Base-by-base conservation (phyloP, 2,797 vertebrate species). In the Sciaenops ocellatus region DNA sequence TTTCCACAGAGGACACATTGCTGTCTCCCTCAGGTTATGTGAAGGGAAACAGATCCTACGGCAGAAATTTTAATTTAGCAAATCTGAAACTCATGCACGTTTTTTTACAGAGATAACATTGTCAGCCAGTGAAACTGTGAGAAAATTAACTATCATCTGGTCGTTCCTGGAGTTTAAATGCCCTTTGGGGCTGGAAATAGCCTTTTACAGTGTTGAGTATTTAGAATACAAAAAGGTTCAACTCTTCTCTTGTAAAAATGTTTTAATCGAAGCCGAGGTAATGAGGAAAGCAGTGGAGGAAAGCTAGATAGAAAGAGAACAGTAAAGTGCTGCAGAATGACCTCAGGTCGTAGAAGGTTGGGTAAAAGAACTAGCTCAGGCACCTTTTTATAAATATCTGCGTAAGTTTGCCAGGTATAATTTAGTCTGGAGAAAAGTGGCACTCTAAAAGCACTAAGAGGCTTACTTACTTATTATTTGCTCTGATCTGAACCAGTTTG, bases 21-120 rank as follows among this genome's bases (percentile, higher is more conserved):
- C 60, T 65, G 52, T 51, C 24, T 54, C 47, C 46, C 28, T 67
- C 77, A 20, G 77, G 63, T 55, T 68, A 56, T 63, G 26, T 51
- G 34, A 64, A 34, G 34, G 44, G 5, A 73, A 67, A 63, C 16
- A 4, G 24, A 59, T 74, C 3, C 34, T 44, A 56, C 0, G 5
- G 63, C 11, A 34, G 3, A 46, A 5, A 71, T 66, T 60, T 72
- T 78, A 47, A 78, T 78, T 67, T 22, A 5, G 52, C 60, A 64
- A 38, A 60, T 38, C n/a, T 55, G 48, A 46, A 65, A 28, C 46
- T 70, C 28, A 16, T 50, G 54, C 48, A 34, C 51, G 51, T 54
- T 34, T 34, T 66, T 78, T 44, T 69, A 64, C 20, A 64, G 30
- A 69, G 57, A 69, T 73, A 63, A 55, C 64, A 56, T 24, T 56